Conservation (phyloP, 1,140 invertebrate species). For the Drosophila teissieri region DNA sequence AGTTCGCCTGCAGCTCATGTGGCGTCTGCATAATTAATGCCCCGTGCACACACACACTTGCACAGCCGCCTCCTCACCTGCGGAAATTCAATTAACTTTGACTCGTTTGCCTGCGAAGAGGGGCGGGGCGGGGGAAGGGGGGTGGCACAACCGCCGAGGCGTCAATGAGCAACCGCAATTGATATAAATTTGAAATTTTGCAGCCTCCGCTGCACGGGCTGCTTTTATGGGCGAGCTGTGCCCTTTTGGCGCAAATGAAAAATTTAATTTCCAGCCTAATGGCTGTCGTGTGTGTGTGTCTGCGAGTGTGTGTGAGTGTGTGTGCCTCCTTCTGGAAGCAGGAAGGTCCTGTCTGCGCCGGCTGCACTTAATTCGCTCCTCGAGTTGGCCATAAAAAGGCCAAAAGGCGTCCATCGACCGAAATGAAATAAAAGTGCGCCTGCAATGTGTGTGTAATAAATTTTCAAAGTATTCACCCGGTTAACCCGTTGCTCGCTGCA, state of each 20-base stretch:
- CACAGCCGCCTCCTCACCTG: neutral
- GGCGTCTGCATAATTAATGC: slow-evolving; percentile 5
- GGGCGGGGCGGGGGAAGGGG: neutral
- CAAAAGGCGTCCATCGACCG: slow-evolving; percentile 58
- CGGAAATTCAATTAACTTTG: slow-evolving; percentile 53
- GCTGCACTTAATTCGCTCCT: slow-evolving; percentile 73
- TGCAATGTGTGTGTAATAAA: slow-evolving; percentile 51
- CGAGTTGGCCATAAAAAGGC: slow-evolving; percentile 66
- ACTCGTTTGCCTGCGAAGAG: neutral
- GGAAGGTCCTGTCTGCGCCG: slow-evolving; percentile 35
- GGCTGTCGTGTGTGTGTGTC: slow-evolving; percentile 64
- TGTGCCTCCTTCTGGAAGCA: slow-evolving; percentile 1
- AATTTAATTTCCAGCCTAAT: slow-evolving; percentile 75
- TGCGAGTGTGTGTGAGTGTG: slow-evolving; percentile 27
- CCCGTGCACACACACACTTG: neutral
- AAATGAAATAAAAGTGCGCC: slow-evolving; percentile 59
- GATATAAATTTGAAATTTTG: slow-evolving; percentile 57
- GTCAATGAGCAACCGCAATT: slow-evolving; percentile 54
- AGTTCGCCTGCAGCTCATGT: slow-evolving; percentile 3
- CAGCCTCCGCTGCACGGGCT: slow-evolving; percentile 3
- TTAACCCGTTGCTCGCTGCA: slow-evolving; percentile 3
- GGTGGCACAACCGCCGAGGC: slow-evolving; percentile 13
- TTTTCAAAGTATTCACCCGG: slow-evolving; percentile 25
- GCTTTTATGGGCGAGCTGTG: slow-evolving; percentile 11
- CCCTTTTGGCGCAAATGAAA: slow-evolving; percentile 53